A percentile compares a stretch with the other conserved stretches of the same genome.
Conservation (phyloP, 2,888 invertebrate species). For the Drosophila sordidapex region DNA sequence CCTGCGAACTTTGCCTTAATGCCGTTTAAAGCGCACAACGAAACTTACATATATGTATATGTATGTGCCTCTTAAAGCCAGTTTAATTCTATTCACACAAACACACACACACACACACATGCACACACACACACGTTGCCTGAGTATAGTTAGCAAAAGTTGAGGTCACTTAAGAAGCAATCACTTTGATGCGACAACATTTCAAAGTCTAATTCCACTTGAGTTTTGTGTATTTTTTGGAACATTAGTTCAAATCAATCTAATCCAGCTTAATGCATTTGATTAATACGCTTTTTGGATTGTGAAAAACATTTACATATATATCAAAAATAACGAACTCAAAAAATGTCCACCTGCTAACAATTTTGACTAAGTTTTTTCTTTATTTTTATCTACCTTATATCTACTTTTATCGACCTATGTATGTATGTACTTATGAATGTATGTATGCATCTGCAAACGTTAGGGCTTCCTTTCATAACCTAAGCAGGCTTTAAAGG, state of each 20-base stretch:
- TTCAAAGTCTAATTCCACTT: neutral
- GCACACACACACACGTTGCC: neutral
- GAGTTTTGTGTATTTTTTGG: neutral
- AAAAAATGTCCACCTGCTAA: no score
- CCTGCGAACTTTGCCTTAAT: constrained; percentile 9
- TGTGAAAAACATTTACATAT: neutral
- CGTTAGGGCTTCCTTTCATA: neutral
- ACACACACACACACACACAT: neutral
- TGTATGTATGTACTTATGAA: neutral
- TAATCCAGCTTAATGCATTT: neutral
- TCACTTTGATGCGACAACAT: constrained; percentile 21
- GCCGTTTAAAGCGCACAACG: neutral
- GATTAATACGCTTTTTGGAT: neutral
- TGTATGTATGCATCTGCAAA: neutral
- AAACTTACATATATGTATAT: constrained; percentile 3
- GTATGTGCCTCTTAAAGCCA: neutral
- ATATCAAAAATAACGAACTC: neutral
- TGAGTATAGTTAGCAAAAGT: constrained; percentile 3
- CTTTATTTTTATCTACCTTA: neutral
- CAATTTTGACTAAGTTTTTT: no score
- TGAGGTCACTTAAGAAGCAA: constrained; percentile 8
- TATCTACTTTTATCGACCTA: neutral
- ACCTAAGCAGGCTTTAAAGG: neutral
- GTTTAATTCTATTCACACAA: constrained; percentile 5
- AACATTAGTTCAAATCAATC: neutral